phyloP scores from a whole-genome alignment of 2,113 vertebrate genomes.

The Drymodes brunneopygia region DNA sequence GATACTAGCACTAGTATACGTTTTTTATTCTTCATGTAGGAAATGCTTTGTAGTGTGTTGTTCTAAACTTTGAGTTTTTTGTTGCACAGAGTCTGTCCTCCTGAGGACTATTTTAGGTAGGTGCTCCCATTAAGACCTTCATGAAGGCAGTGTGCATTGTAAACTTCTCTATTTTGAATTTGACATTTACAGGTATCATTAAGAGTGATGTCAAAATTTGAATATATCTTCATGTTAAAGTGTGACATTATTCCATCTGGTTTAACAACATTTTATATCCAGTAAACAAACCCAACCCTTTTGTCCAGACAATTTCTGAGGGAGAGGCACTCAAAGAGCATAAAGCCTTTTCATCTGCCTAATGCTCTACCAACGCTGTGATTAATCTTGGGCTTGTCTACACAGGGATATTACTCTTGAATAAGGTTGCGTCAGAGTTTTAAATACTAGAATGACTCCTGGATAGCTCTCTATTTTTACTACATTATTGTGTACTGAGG shows the following conservation, averaged over 20 bases:
- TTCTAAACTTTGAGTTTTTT: not conserved
- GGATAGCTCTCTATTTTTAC: not conserved
- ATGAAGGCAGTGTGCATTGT: not conserved
- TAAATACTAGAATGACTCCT: not conserved
- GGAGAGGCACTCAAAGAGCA: slow-evolving; percentile 39
- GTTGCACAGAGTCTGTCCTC: not conserved
- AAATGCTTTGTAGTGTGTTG: not conserved
- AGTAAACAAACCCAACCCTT: slow-evolving; percentile 60
- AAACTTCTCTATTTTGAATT: not conserved
- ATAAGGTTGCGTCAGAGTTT: slow-evolving; percentile 16
- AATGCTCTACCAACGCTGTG: slow-evolving; percentile 31
- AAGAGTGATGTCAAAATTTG: slow-evolving; percentile 4
- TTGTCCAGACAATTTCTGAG: slow-evolving; percentile 39
- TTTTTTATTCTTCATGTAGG: not conserved
- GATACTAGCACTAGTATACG: not conserved
- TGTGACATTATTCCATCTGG: slow-evolving; percentile 26
- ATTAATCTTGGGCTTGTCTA: slow-evolving; percentile 58
- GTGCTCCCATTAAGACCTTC: not conserved
- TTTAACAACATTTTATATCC: slow-evolving; percentile 43
- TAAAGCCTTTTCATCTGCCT: slow-evolving; percentile 45
- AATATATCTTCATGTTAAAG: slow-evolving; percentile 12
- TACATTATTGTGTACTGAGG: not conserved
- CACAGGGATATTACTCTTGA: slow-evolving; percentile 4
- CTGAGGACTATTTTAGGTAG: not conserved
- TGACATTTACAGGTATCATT: not conserved